Percentiles rank a stretch among this genome's conserved stretches.
Evolutionary conservation across 2,113 vertebrate genomes (phyloP).

Genomic region (Microtus oregoni): DNA sequence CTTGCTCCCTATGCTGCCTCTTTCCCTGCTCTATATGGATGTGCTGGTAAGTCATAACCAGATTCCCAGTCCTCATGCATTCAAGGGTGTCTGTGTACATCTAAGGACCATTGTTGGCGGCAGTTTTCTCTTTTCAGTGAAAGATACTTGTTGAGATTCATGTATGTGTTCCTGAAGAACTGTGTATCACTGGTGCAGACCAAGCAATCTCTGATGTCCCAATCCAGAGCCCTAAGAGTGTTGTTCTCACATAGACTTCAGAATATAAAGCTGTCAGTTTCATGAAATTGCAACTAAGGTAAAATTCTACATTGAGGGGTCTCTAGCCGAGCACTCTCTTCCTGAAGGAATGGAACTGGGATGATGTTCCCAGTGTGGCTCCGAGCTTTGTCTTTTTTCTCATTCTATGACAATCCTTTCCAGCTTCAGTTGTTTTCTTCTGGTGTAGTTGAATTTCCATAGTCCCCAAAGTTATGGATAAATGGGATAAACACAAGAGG

Average conservation of each 20-base stretch:
- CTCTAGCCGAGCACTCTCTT: background rate
- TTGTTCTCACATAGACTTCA: background rate
- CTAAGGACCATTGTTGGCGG: background rate
- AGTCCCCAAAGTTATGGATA: background rate
- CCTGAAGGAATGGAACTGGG: background rate
- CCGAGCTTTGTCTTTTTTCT: background rate
- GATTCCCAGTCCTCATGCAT: background rate
- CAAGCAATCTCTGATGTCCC: background rate
- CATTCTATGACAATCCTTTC: background rate
- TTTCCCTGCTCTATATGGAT: background rate
- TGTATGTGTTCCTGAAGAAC: background rate
- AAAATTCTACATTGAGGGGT: background rate
- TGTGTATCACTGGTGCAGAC: background rate
- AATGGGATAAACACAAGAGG: background rate
- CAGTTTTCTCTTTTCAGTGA: background rate
- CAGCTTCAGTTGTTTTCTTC: slow-evolving; percentile 13
- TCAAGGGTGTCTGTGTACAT: background rate
- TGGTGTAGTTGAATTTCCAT: background rate
- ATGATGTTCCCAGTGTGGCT: background rate
- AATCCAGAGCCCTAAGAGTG: background rate
- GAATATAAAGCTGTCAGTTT: slow-evolving; percentile 19
- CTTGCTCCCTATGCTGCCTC: background rate
- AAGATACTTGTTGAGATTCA: background rate
- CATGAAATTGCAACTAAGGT: slow-evolving; percentile 33
- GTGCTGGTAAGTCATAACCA: background rate